Evolutionary conservation across 92 coral and sea anemone species (phyloP), one percentile per base, ranked within the genome.

Genomic region (Plumapathes pennacea): DNA sequence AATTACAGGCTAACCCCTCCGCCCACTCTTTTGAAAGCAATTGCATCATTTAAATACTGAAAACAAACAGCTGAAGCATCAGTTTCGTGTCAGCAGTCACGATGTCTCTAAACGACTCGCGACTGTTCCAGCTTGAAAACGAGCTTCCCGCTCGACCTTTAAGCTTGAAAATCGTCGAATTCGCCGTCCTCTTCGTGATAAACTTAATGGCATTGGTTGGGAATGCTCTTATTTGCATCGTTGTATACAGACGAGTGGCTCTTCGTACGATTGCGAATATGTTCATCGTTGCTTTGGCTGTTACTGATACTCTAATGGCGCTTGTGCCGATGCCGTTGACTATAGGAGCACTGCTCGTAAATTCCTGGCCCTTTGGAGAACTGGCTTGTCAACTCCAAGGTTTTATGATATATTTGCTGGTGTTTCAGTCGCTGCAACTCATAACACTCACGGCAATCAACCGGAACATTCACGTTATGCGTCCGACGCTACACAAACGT

Each of bases 351-450:
- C 58, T 83, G 0, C 56, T 72, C 0, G 27, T 64, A 5, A 85
- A 76, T 17, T 12, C 11, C 17, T 87, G 95, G 95, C 71, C 66
- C 4, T 77, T 69, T 30, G 86, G 95, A n/a, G 46, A 50, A n/a
- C n/a, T 64, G 3, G 57, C 50, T 19, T 87, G 95, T 47, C 95
- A 87, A 48, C 56, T 87, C 33, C 95, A 87, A 50, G 95, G 95
- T 23, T 87, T 83, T 25, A 32, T 60, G 25, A 73, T 83, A 11
- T 70, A 44, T 22, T 53, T 82, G 27, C 70, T 87, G 25, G 90
- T 85, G 13, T 87, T 87, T 71, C 74, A 83, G 25, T 82, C 95
- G 9, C 86, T 87, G 11, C 95, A 87, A 21, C 61, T 87, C 41
- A 83, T 87, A 20, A 72, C 86, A 4, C 46, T 87, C 19, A 87